phyloP scores from a whole-genome alignment of 2,797 vertebrate species.

The Gallinago stenura region DNA sequence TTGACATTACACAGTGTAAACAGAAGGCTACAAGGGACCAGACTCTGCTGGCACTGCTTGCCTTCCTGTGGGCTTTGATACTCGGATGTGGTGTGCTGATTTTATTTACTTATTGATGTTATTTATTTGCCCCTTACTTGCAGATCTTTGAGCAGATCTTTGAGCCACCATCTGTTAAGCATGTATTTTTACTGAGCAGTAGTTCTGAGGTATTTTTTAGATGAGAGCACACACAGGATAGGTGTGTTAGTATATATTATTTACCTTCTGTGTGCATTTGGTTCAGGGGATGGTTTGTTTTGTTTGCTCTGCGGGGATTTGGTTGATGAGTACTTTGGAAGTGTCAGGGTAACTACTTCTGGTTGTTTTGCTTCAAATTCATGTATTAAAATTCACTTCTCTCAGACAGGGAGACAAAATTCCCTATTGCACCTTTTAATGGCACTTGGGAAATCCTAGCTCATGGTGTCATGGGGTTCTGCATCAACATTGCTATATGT shows the following conservation, averaged over 20 bases:
- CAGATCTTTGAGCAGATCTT: background rate
- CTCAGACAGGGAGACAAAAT: background rate
- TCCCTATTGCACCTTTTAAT: background rate
- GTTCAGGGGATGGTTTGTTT: background rate
- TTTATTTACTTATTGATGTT: background rate
- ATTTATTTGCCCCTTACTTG: background rate
- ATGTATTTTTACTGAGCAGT: background rate
- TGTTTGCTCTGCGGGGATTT: background rate
- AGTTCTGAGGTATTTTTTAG: background rate
- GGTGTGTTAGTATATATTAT: background rate
- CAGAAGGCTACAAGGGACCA: background rate
- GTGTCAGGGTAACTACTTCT: background rate
- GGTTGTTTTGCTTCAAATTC: background rate
- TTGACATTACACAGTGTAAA: background rate
- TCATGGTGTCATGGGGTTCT: background rate
- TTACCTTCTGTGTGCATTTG: background rate
- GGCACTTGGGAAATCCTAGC: background rate
- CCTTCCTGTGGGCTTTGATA: background rate
- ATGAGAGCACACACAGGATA: background rate
- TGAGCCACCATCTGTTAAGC: background rate
- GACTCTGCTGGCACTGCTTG: background rate
- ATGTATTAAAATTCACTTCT: background rate
- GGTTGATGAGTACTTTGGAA: background rate
- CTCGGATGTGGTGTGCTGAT: fast-evolving
- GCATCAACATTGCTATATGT: background rate